These are phyloP conservation scores for Gambusia yucatana DNA, from an alignment of 2,797 vertebrate genomes.

Conservation along the genomic window DNA sequence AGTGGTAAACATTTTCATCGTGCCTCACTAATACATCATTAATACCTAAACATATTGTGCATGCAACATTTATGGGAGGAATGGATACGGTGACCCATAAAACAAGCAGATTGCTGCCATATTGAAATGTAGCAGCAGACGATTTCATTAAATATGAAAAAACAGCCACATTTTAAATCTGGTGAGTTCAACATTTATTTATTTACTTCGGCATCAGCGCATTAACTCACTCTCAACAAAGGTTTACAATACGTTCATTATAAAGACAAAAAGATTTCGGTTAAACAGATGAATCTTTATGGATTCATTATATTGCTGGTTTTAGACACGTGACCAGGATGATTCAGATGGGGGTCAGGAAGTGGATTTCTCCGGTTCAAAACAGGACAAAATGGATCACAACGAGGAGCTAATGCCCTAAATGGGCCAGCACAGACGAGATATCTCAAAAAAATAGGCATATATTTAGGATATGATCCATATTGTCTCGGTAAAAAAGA, in stretches of 20 bases:
- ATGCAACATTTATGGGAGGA: constrained; percentile 41
- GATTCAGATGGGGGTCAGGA: too few species aligned
- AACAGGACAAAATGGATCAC: too few species aligned
- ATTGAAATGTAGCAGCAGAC: constrained; percentile 55
- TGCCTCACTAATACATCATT: background rate
- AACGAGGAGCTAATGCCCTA: too few species aligned
- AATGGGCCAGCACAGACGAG: too few species aligned
- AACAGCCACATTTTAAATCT: background rate
- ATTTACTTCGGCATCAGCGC: background rate
- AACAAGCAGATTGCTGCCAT: constrained; percentile 20
- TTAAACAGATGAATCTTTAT: background rate
- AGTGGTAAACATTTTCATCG: background rate
- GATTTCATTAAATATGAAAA: constrained; percentile 64
- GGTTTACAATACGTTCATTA: background rate
- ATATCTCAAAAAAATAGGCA: too few species aligned
- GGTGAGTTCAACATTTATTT: background rate
- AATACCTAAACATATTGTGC: constrained; percentile 31
- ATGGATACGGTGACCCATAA: constrained; percentile 27
- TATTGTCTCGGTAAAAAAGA: too few species aligned
- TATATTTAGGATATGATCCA: too few species aligned
- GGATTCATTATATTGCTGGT: background rate
- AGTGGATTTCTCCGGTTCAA: too few species aligned
- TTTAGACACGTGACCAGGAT: too few species aligned
- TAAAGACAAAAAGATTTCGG: background rate
- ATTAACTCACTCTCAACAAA: background rate